phyloP scores from a whole-genome alignment of 2,113 vertebrate species.

The Myiozetetes cayanensis region DNA sequence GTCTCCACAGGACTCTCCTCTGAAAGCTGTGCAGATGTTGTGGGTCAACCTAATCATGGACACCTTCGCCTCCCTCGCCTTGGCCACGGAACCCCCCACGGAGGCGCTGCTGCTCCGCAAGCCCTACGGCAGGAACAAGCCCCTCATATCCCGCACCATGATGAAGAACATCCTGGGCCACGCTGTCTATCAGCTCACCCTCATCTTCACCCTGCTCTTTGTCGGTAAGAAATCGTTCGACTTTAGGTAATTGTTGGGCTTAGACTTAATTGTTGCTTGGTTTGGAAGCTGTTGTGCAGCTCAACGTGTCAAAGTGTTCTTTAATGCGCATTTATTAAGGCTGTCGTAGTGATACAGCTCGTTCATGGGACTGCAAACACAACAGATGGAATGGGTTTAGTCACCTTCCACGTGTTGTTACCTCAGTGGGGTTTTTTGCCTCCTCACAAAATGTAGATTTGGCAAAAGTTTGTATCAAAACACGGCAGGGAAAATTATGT shows the following conservation, averaged over 20 bases:
- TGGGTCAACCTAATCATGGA: constrained; percentile 99
- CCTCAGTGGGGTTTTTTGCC: background rate
- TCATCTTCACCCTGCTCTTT: constrained; percentile 95
- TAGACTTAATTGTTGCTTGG: background rate
- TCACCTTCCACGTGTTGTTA: background rate
- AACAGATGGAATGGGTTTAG: accelerated
- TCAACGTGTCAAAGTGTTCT: accelerated
- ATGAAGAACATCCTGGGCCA: constrained; percentile 98
- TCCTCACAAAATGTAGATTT: background rate
- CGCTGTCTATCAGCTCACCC: constrained; percentile 89
- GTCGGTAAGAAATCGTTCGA: constrained; percentile 75
- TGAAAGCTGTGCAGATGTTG: constrained; percentile 97
- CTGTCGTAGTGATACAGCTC: no score
- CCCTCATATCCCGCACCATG: constrained; percentile 96
- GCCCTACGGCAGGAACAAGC: constrained; percentile 94
- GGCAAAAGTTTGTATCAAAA: background rate
- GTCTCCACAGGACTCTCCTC: constrained; percentile 86
- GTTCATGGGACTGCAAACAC: background rate
- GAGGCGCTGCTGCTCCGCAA: constrained; percentile 87
- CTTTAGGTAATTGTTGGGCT: no score
- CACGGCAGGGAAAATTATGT: accelerated
- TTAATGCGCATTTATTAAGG: background rate
- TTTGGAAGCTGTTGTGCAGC: background rate
- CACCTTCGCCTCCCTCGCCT: constrained; percentile 92
- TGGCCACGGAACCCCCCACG: constrained; percentile 93